A percentile compares a stretch with the other conserved stretches of the same genome.
Evolutionary conservation across 1,140 invertebrate genomes (phyloP).

Genomic region (Zaprionus nigranus): DNA sequence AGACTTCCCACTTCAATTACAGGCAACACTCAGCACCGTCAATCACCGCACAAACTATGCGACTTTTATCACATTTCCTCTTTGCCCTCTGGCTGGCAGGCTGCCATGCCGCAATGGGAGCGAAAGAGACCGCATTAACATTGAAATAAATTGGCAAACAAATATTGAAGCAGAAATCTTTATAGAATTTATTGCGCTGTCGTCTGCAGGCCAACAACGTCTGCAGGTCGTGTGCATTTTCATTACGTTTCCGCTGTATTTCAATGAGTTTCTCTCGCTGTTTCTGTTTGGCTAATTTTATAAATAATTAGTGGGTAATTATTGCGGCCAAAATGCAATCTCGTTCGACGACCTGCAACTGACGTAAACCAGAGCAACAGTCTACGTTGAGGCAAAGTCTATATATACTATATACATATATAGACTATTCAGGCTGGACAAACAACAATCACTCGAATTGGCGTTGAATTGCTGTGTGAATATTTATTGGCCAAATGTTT

Average conservation of each 20-base stretch:
- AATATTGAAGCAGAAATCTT: conserved; percentile 23
- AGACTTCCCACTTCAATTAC: too few relatives aligned
- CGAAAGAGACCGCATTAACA: background rate
- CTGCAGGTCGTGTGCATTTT: background rate
- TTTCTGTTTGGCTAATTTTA: conserved; percentile 48
- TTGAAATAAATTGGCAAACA: conserved; percentile 34
- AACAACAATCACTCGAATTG: conserved; percentile 41
- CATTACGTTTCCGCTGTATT: conserved; percentile 33
- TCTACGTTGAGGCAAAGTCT: background rate
- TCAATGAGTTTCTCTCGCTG: conserved; percentile 10
- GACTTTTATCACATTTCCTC: background rate
- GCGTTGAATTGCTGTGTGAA: conserved; percentile 16
- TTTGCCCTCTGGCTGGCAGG: background rate
- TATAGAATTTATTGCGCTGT: conserved; percentile 27
- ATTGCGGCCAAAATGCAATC: conserved; percentile 22
- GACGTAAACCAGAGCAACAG: conserved; percentile 21
- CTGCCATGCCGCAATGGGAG: conserved; percentile 17
- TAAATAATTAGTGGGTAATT: conserved; percentile 70
- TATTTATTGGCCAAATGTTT: conserved; percentile 23
- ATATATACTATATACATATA: background rate
- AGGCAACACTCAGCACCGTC: too few relatives aligned
- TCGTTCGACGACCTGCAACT: conserved; percentile 17
- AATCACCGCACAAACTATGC: background rate
- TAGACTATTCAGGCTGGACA: background rate
- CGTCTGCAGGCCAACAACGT: conserved; percentile 26